Percentiles rank a stretch among this genome's conserved stretches.
Conservation (phyloP, 2,888 invertebrate species). For the Auanema freiburgensis region DNA sequence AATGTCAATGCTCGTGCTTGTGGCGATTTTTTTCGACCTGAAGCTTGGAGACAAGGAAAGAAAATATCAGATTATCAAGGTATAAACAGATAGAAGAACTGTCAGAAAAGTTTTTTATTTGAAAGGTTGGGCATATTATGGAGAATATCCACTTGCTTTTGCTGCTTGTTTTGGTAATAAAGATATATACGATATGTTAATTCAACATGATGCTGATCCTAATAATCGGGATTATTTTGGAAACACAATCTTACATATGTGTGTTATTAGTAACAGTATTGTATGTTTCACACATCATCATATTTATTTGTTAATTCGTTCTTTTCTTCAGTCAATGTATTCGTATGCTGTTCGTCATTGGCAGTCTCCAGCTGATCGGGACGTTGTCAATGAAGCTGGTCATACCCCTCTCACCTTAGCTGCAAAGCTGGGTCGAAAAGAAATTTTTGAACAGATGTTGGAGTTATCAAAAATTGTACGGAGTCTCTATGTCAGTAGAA, state of each 20-base stretch:
- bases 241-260: slow-evolving; percentile 99
- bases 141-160: slow-evolving; percentile 95
- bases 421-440: slow-evolving; percentile 90
- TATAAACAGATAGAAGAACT: slow-evolving; percentile 36
- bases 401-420: slow-evolving; percentile 93
- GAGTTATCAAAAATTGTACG: slow-evolving; percentile 74
- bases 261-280: slow-evolving; percentile 93
- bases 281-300: slow-evolving; percentile 70
- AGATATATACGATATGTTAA: slow-evolving; percentile 89
- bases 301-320: background rate
- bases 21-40: slow-evolving; percentile 90
- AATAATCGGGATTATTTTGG: slow-evolving; percentile 93
- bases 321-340: slow-evolving; percentile 69
- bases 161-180: slow-evolving; percentile 95
- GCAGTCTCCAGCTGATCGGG: slow-evolving; percentile 86
- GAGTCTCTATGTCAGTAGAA: too few relatives aligned
- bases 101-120: slow-evolving; percentile 12
- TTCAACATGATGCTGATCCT: slow-evolving; percentile 90
- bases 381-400: slow-evolving; percentile 83
- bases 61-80: slow-evolving; percentile 87
- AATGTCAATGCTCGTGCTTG: slow-evolving; percentile 88
- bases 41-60: slow-evolving; percentile 80
- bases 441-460: slow-evolving; percentile 95
- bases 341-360: slow-evolving; percentile 96
- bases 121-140: slow-evolving; percentile 86